Evolutionary conservation across 53 echinoderm and acorn worm genomes (phyloP).

Genomic region (Astropecten irregularis): DNA sequence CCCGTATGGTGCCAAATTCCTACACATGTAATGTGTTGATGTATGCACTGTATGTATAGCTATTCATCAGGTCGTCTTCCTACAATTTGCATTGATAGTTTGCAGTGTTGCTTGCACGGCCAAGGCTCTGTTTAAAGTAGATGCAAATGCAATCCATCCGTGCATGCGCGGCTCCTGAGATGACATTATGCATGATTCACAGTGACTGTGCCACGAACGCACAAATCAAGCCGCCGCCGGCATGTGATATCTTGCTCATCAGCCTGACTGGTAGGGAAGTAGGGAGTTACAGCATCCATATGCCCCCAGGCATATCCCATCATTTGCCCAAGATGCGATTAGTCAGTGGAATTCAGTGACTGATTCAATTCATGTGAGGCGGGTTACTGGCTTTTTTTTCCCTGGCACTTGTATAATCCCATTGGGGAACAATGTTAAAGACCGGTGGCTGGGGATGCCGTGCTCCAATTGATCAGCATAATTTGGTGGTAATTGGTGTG

Average conservation of each 20-base stretch:
- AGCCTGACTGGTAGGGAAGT: too few species aligned
- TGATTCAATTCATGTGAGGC: background rate
- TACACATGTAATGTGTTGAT: background rate
- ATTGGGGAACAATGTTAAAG: background rate
- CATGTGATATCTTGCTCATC: too few species aligned
- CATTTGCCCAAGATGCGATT: background rate
- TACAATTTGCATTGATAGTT: too few species aligned
- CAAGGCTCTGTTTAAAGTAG: background rate
- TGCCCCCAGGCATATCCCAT: background rate
- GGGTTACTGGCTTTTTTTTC: too few species aligned
- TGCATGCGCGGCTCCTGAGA: background rate
- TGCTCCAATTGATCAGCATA: background rate
- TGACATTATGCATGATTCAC: constrained; percentile 53
- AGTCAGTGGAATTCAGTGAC: background rate
- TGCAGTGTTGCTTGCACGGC: too few species aligned
- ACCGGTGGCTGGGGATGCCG: background rate
- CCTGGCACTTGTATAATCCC: background rate
- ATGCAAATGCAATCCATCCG: background rate
- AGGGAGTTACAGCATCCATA: too few species aligned
- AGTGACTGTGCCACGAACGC: constrained; percentile 15
- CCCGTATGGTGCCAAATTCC: background rate
- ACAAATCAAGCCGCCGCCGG: too few species aligned
- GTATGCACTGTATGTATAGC: background rate
- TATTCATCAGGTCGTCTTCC: background rate
- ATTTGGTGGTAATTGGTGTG: background rate